Evolutionary conservation across 2,113 vertebrate genomes (phyloP).

Genomic region (Grammomys dolichurus): DNA sequence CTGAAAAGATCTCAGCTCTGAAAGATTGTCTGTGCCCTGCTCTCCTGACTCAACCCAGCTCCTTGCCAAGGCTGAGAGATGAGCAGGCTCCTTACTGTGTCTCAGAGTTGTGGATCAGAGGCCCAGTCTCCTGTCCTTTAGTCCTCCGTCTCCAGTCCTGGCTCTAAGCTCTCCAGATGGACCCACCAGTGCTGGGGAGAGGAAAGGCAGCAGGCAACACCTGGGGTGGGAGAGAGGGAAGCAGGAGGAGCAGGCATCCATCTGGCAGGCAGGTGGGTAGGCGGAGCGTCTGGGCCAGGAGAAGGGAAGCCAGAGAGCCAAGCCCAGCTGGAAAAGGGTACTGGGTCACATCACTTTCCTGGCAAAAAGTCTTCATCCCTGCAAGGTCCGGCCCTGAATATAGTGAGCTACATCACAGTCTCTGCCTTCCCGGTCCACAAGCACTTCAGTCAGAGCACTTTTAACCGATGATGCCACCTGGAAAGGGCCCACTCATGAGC

Average conservation of each 20-base stretch:
- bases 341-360: background rate
- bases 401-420: background rate
- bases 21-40: background rate
- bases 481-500: background rate
- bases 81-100: background rate
- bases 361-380: background rate
- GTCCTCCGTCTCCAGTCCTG: background rate
- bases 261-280: conserved; percentile 52
- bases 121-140: background rate
- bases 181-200: background rate
- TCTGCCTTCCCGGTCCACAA: background rate
- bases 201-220: background rate
- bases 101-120: background rate
- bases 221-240: background rate
- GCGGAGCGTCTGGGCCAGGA: background rate
- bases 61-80: background rate
- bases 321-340: conserved; percentile 1
- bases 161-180: background rate
- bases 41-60: background rate
- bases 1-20: background rate
- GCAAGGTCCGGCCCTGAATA: background rate
- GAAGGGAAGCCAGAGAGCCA: background rate
- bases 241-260: conserved; percentile 18
- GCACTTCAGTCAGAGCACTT: background rate
- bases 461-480: background rate